Base-by-base conservation (phyloP, 2,797 vertebrate genomes). In the Rhinoraja longicauda region DNA sequence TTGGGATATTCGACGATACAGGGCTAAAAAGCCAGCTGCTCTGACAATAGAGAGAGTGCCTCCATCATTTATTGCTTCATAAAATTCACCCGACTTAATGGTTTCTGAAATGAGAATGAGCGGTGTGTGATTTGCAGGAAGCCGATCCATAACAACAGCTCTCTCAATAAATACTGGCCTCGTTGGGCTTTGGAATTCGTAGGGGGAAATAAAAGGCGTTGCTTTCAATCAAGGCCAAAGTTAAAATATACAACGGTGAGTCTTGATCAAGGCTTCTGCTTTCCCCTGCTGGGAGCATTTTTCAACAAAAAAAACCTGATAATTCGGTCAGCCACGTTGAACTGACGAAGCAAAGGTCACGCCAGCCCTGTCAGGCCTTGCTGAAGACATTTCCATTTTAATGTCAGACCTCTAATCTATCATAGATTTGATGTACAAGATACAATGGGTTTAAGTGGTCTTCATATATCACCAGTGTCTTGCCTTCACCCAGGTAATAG, bases 331-430 rank as follows among this genome's bases (percentile, higher is more conserved):
- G 97, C 96, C 96, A 96, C 96, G 97, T 97, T 97, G 97, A 97
- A 97, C 96, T 95, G 95, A 96, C 95, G 96, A 97, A 97, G 97
- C 97, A 97, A 0, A 94, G 97, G 98, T 98, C 96, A 94, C 94
- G 95, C 95, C 94, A 95, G 96, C 96, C 96, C 96, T 96, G 97
- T 98, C 98, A 97, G 96, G 96, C 96, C 96, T 97, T 97, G 96
- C 97, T 96, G 95, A 97, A 98, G 97, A 97, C 95, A 98, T 99
- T 99, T 99, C 98, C 98, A 98, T 99, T 98, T 98, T 98, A 99
- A 99, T 99, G 98, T 98, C 97, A 96, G 97, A 97, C 97, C 97
- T 98, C 97, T 97, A 97, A 98, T 99, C 98, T 97, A 98, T 98
- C 98, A 98, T 96, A 97, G 96, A 97, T 96, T 97, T 97, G 97